Base-by-base conservation (phyloP, 2,888 invertebrate species). In the Leucozona laternaria region DNA sequence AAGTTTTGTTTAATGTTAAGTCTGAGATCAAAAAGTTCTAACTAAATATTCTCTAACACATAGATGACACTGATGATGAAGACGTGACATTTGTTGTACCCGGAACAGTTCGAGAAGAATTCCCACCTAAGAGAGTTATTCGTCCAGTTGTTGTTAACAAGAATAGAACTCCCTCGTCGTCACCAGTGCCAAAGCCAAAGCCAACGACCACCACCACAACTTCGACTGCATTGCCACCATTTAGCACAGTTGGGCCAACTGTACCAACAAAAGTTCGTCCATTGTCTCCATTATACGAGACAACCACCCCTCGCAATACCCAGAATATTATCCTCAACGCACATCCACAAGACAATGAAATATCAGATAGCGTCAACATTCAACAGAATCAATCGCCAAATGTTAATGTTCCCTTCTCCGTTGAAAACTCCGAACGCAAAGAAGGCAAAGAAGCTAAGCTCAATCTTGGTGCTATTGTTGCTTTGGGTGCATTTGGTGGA, bases 401-500 rank as follows among this genome's bases (percentile, higher is more conserved):
- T 31, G 95, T 95, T 22, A 95, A 95, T 89, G 92, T 95, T 2
- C 95, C 96, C 0, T 93, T 94, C 77, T 94, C 96, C 0, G 95
- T 95, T 68, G 91, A 91, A 62, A 92, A 91, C 91, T 93, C 53
- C 94, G 95, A 90, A 91, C 94, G 22, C 92, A 94, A 88, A 94
- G 95, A 92, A 80, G 90, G 91, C 68, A 92, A 91, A 78, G 91
- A 92, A 28, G 96, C 97, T 2, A 95, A 96, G 88, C 93, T 97
- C 25, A 97, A 97, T 92, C 93, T 97, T 78, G 97, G 97, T 72
- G 97, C 97, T 7, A 96, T 98, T 88, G 97, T 98, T 79, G 97
- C 97, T 0, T 93, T 98, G 17, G 97, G 97, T 2, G 97, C 97
- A 10, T 97, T 98, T 91, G 98, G 97, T n/a, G 97, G 96, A 10